Conservation (phyloP, 2,113 vertebrate genomes). For the Brienomyrus brachyistius region DNA sequence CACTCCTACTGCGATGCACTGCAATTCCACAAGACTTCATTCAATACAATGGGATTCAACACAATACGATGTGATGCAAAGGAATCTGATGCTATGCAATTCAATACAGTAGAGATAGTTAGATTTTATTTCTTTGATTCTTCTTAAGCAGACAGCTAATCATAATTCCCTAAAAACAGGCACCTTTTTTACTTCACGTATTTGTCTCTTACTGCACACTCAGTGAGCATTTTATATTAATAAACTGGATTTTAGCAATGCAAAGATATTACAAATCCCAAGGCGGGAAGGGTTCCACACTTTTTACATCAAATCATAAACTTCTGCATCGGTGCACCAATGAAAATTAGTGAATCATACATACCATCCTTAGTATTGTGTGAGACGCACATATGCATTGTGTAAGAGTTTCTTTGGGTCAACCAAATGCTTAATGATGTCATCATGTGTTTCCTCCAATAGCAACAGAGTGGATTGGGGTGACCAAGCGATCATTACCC, state of each 20-base stretch:
- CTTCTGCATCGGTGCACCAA: background rate
- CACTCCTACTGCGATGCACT: background rate
- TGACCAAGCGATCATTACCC: slow-evolving; percentile 46
- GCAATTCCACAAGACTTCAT: background rate
- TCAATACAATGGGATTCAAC: background rate
- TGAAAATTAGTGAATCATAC: background rate
- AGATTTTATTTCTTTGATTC: background rate
- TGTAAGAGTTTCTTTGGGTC: background rate
- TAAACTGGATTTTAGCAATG: background rate
- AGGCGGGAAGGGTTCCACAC: background rate
- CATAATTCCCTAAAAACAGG: background rate
- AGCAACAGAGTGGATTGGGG: slow-evolving; percentile 58
- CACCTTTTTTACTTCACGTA: background rate
- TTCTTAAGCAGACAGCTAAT: background rate
- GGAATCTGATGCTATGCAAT: background rate
- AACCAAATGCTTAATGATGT: background rate
- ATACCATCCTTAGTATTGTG: background rate
- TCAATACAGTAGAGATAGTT: background rate
- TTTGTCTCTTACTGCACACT: background rate
- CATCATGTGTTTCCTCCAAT: background rate
- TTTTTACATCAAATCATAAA: background rate
- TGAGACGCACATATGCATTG: background rate
- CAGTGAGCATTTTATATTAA: background rate
- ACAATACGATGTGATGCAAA: background rate
- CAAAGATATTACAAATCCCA: background rate